Evolutionary conservation across 2,797 vertebrate genomes (phyloP).

Genomic region (Tarsius wallacei): DNA sequence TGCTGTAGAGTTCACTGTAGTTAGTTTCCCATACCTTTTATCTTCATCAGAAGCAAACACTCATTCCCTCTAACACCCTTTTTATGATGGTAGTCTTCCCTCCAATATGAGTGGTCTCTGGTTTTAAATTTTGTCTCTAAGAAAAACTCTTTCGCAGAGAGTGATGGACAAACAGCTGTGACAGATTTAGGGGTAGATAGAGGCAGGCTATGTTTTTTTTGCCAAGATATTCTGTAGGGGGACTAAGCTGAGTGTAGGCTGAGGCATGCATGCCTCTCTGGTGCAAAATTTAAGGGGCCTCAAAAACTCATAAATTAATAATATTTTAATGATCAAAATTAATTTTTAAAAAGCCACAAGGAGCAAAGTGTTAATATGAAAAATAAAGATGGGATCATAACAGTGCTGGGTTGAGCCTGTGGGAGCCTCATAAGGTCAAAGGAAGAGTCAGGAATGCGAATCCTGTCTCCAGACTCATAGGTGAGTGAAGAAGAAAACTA

Average conservation of each 20-base stretch:
- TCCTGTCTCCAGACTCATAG: background rate
- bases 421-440: background rate
- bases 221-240: background rate
- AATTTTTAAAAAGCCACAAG: background rate
- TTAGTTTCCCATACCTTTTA: conserved; percentile 20
- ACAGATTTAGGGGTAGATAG: background rate
- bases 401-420: background rate
- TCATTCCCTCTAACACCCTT: background rate
- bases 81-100: background rate
- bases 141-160: conserved; percentile 22
- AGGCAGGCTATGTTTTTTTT: background rate
- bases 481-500: background rate
- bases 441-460: background rate
- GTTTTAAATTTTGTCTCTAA: conserved; percentile 36
- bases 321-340: conserved; percentile 20
- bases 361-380: conserved; percentile 1
- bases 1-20: conserved; percentile 7
- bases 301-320: background rate
- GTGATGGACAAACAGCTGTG: background rate
- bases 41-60: conserved; percentile 27
- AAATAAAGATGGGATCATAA: background rate
- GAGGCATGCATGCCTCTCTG: background rate
- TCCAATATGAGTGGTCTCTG: background rate
- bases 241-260: background rate
- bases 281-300: background rate